A percentile compares a stretch with the other conserved stretches of the same genome.
Conservation (phyloP, 1,140 invertebrate species). For the Nasonia longicornis region DNA sequence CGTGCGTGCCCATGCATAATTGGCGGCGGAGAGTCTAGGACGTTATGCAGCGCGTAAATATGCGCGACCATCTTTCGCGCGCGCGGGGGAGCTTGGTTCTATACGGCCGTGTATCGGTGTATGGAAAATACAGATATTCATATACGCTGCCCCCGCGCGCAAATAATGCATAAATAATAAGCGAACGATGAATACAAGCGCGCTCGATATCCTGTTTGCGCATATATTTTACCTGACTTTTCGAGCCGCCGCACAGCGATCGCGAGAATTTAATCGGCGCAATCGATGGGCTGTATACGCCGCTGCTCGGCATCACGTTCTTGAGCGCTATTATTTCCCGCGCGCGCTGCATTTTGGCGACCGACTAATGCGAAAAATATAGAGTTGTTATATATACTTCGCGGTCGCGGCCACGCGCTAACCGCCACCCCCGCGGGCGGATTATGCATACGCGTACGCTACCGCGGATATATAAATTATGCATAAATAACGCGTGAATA, state of each 20-base stretch:
- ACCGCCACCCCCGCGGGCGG: too few species aligned
- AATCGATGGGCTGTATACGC: neutral
- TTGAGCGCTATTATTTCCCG: neutral
- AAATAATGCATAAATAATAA: conserved; percentile 4
- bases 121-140: neutral
- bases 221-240: neutral
- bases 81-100: neutral
- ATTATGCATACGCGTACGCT: neutral
- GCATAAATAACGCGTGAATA: neutral
- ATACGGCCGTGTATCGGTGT: too few species aligned
- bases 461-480: neutral
- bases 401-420: too few species aligned
- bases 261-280: neutral
- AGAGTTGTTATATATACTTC: neutral
- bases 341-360: neutral
- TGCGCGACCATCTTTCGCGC: conserved; percentile 8
- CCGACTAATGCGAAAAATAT: neutral
- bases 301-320: neutral
- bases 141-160: neutral
- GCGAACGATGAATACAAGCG: too few species aligned
- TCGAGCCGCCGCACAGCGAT: neutral
- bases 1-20: conserved; percentile 40
- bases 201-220: neutral
- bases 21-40: neutral
- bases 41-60: conserved; percentile 15